Base-by-base conservation (phyloP, 2,113 vertebrate species). In the Rhynchopsitta pachyrhyncha region DNA sequence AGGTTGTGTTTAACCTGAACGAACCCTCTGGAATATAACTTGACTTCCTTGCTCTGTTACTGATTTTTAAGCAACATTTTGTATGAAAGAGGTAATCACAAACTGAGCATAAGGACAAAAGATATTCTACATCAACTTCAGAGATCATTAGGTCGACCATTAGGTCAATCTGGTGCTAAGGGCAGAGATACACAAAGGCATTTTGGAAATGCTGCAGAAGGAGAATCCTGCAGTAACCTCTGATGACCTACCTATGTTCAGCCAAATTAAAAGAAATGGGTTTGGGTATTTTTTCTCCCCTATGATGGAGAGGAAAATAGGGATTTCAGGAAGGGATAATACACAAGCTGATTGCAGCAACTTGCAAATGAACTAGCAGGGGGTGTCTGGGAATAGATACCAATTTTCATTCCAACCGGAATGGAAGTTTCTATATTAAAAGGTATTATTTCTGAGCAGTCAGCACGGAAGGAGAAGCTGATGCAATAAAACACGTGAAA, bases 351-450 rank as follows among this genome's bases (percentile, higher is more conserved):
- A 92, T 77, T 92, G 88, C 86, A 92, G 92, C 60, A 86, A 84
- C 82, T 82, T 93, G 88, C 92, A 93, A 92, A 90, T 80, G 70
- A 94, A 88, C 52, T 94, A 92, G 88, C 95, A 95, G 95, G 93
- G 92, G 83, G 86, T 93, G 39, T 57, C 91, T 92, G 81, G 80
- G 86, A 96, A 96, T 69, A 97, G 88, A 94, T 64, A 84, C 52
- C 59, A 93, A 96, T 96, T 94, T 92, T 88, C 77, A 71, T 66
- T 84, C 77, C 73, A 88, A 88, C 41, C 10, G 1, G 88, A 90
- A 86, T 44, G 67, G 69, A 95, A 89, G 82, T 74, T 91, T 95
- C 77, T 81, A 0, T 24, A 55, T 86, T 88, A 83, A 81, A 93
- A 57, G 46, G 81, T 69, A 82, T 89, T 90, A 88, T 80, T 88